phyloP scores from a whole-genome alignment of 2,888 invertebrate genomes.

The Cetonia aurata region DNA sequence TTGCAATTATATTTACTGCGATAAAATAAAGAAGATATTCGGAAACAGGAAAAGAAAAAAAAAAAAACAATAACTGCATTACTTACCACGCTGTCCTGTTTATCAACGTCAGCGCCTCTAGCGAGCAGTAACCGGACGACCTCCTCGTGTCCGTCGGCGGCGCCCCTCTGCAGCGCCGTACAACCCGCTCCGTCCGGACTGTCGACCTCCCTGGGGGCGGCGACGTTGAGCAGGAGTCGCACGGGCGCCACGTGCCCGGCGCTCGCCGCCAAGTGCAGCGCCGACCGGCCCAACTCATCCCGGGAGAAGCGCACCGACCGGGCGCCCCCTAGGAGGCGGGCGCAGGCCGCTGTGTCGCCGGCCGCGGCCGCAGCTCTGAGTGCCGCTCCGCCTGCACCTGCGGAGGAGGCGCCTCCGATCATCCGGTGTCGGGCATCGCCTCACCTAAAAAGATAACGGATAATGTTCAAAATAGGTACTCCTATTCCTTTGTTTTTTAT shows the following conservation, averaged over 20 bases:
- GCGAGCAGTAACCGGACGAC: constrained; percentile 79
- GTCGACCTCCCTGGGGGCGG: constrained; percentile 69
- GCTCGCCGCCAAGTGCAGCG: constrained; percentile 64
- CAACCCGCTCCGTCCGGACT: constrained; percentile 72
- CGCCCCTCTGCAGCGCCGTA: constrained; percentile 83
- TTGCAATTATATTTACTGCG: no score
- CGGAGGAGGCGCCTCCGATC: constrained; percentile 58
- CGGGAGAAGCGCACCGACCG: constrained; percentile 63
- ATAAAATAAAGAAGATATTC: no score
- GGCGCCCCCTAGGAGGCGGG: constrained; percentile 59
- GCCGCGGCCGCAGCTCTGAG: constrained; percentile 63
- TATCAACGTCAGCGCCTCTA: constrained; percentile 77
- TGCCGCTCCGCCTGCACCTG: constrained; percentile 58
- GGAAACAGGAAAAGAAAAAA: neutral
- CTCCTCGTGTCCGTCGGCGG: constrained; percentile 85
- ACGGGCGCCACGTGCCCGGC: constrained; percentile 63
- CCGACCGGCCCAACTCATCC: constrained; percentile 64
- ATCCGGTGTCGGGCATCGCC: constrained; percentile 64
- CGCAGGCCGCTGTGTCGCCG: constrained; percentile 63
- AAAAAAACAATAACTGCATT: neutral
- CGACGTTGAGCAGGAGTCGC: constrained; percentile 62
- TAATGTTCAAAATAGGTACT: no score
- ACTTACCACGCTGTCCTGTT: constrained; percentile 81
- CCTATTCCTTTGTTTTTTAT: no score
- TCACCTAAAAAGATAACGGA: constrained; percentile 56